Evolutionary conservation across 2,888 invertebrate species (phyloP).

Genomic region (Tinea semifulvella): DNA sequence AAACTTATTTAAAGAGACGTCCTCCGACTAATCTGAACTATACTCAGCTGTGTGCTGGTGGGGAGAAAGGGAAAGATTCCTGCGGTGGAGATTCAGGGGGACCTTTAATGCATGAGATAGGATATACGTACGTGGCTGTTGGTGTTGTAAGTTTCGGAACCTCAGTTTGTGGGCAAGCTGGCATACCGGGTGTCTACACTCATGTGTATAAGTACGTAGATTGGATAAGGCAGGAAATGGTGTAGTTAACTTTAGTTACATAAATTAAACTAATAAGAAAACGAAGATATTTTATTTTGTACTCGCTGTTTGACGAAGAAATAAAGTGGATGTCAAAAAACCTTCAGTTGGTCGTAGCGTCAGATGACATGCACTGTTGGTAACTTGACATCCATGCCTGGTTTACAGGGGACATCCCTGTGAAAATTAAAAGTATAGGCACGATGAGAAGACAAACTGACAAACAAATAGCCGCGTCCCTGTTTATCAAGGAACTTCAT

Average conservation of each 20-base stretch:
- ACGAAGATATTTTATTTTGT: too few species aligned
- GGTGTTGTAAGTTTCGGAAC: conserved; percentile 58
- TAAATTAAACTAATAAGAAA: too few species aligned
- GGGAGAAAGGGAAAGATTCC: conserved; percentile 41
- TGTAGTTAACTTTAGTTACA: conserved; percentile 7
- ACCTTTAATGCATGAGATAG: conserved; percentile 49
- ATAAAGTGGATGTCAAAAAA: too few species aligned
- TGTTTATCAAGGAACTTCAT: too few species aligned
- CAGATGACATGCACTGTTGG: too few species aligned
- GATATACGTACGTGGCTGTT: conserved; percentile 23
- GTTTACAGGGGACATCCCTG: too few species aligned
- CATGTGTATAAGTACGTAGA: conserved; percentile 41
- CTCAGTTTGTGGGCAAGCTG: conserved; percentile 36
- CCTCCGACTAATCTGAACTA: conserved; percentile 14
- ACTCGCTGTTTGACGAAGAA: too few species aligned
- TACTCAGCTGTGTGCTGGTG: conserved; percentile 27
- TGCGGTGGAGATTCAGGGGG: conserved; percentile 69
- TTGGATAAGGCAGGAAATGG: conserved; percentile 42
- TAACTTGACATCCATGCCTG: too few species aligned
- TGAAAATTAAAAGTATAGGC: too few species aligned
- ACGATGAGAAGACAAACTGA: too few species aligned
- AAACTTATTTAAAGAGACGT: not conserved
- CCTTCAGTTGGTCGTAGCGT: too few species aligned
- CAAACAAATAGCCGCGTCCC: too few species aligned
- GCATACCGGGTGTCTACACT: conserved; percentile 52